phyloP scores from a whole-genome alignment of 2,888 invertebrate genomes.

The Himalopsyche kuldschensis region DNA sequence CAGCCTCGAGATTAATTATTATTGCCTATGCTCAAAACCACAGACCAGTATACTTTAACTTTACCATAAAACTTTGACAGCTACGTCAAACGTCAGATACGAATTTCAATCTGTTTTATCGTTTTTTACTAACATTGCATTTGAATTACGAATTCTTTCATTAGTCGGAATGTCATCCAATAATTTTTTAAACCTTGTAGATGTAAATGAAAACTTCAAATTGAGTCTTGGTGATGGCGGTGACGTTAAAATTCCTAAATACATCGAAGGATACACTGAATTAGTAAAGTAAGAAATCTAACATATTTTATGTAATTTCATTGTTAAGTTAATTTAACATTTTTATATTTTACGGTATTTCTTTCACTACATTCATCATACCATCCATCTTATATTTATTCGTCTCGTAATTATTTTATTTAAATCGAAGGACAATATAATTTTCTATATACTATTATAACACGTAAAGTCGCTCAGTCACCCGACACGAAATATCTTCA shows the following conservation, averaged over 20 bases:
- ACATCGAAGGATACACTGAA: conserved; percentile 79
- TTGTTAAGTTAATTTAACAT: background rate
- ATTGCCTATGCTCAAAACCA: too few species aligned
- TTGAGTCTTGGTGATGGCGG: conserved; percentile 68
- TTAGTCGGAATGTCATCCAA: conserved; percentile 7
- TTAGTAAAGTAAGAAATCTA: conserved; percentile 71
- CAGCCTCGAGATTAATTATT: too few species aligned
- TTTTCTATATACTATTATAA: background rate
- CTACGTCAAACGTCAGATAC: too few species aligned
- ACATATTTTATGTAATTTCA: conserved; percentile 2
- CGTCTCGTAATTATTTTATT: background rate
- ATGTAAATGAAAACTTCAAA: conserved; percentile 67
- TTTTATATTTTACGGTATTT: background rate
- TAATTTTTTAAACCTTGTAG: conserved; percentile 57
- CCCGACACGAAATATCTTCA: background rate
- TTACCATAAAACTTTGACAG: too few species aligned
- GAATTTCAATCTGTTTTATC: too few species aligned
- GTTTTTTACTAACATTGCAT: too few species aligned
- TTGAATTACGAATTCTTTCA: background rate
- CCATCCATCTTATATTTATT: background rate
- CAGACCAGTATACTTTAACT: too few species aligned
- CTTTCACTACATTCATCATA: background rate
- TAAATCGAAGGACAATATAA: background rate
- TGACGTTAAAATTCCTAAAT: conserved; percentile 72
- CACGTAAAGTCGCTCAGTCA: background rate